A percentile compares a stretch with the other conserved stretches of the same genome.
These are phyloP conservation scores for Drosophila sp. DNA, from an alignment of 1,140 invertebrate genomes.

Conservation along the genomic window DNA sequence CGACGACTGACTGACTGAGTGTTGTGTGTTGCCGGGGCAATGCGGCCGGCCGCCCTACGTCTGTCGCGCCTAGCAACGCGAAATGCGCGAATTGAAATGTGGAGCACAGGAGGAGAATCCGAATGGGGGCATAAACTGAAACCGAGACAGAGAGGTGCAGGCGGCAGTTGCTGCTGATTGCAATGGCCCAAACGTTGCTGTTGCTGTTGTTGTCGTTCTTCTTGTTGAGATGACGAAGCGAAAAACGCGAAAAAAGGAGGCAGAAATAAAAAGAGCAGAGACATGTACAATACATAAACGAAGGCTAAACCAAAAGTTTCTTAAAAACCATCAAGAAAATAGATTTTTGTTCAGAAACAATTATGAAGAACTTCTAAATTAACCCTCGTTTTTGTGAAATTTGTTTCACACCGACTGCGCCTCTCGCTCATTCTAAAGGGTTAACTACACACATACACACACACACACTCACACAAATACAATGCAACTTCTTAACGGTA, in stretches of 20 bases:
- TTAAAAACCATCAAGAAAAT: neutral
- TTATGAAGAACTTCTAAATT: neutral
- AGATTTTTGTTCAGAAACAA: neutral
- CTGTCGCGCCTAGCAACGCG: conserved; percentile 59
- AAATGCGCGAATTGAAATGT: conserved; percentile 57
- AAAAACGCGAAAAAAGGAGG: conserved; percentile 39
- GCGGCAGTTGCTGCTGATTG: conserved; percentile 54
- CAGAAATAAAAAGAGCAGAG: conserved; percentile 23
- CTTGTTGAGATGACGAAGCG: conserved; percentile 62
- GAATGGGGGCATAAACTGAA: conserved; percentile 43
- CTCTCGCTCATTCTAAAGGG: neutral
- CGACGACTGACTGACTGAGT: conserved; percentile 37
- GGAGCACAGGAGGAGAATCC: conserved; percentile 33
- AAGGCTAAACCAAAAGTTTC: neutral
- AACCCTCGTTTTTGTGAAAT: neutral
- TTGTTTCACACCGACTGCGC: neutral
- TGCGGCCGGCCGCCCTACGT: conserved; percentile 8
- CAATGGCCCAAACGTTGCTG: conserved; percentile 44
- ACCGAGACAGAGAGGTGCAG: neutral
- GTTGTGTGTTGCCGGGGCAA: conserved; percentile 30
- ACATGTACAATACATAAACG: conserved; percentile 10
- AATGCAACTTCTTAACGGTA: conserved; percentile 28
- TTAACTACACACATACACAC: neutral
- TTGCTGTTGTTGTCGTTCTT: conserved; percentile 16
- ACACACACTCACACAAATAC: neutral